A percentile compares a stretch with the other conserved stretches of the same genome.
Conservation (phyloP, 2,888 invertebrate genomes). For the Ypsolopha scabrella region DNA sequence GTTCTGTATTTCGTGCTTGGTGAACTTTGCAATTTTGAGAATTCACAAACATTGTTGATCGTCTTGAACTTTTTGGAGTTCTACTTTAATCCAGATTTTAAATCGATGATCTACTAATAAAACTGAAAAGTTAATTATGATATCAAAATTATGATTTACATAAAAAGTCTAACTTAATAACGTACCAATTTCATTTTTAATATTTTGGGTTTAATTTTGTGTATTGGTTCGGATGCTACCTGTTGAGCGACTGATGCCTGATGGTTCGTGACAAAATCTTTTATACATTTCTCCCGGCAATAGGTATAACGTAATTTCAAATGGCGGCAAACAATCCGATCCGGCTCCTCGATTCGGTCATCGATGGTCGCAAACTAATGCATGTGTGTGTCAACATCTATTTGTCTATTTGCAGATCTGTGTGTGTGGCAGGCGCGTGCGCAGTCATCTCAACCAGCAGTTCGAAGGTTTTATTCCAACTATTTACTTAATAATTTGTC, state of each 20-base stretch:
- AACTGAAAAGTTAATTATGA: background rate
- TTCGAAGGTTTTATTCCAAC: slow-evolving; percentile 32
- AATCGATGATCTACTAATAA: background rate
- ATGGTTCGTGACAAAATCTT: slow-evolving; percentile 39
- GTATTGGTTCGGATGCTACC: slow-evolving; percentile 27
- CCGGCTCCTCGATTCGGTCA: slow-evolving; percentile 42
- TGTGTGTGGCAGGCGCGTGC: slow-evolving; percentile 18
- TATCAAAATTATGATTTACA: background rate
- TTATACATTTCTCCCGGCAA: slow-evolving; percentile 52
- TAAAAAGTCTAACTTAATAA: slow-evolving; percentile 10
- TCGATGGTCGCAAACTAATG: slow-evolving; percentile 26
- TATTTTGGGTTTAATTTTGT: slow-evolving; percentile 23
- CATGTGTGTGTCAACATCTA: slow-evolving; percentile 2
- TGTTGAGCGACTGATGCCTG: slow-evolving; percentile 51
- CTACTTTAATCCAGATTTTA: background rate
- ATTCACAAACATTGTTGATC: background rate
- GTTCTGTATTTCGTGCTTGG: too few species aligned
- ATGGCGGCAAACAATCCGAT: slow-evolving; percentile 45
- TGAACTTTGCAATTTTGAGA: background rate
- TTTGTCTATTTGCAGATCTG: slow-evolving; percentile 7
- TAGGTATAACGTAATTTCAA: slow-evolving; percentile 46
- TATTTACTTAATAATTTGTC: slow-evolving; percentile 39
- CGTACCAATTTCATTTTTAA: slow-evolving; percentile 59
- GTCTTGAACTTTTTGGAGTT: background rate
- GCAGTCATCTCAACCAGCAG: slow-evolving; percentile 9